phyloP scores from a whole-genome alignment of 2,888 invertebrate species.

The Chymomyza caudatula region DNA sequence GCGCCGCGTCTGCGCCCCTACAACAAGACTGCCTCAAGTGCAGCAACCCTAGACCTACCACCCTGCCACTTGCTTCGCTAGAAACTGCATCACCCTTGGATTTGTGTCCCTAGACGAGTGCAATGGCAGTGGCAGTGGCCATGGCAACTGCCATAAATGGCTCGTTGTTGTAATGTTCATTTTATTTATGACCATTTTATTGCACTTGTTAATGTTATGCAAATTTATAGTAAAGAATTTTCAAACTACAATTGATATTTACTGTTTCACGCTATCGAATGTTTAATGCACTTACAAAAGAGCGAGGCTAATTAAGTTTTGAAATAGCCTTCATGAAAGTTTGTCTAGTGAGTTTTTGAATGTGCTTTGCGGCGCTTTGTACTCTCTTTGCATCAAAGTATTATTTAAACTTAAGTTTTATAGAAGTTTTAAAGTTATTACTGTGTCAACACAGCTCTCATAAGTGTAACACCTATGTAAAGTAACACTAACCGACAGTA shows the following conservation, averaged over 20 bases:
- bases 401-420: no score
- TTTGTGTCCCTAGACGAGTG: constrained; percentile 46
- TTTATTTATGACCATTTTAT: constrained; percentile 68
- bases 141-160: constrained; percentile 72
- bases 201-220: constrained; percentile 53
- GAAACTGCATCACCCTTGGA: not conserved
- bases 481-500: no score
- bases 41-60: not conserved
- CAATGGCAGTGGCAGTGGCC: constrained; percentile 63
- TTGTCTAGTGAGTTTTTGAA: no score
- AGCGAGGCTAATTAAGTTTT: no score
- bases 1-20: constrained; percentile 34
- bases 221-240: constrained; percentile 32
- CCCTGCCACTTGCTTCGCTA: not conserved
- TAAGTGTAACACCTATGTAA: no score
- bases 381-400: no score
- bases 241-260: not conserved
- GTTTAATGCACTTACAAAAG: not conserved
- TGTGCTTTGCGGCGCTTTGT: no score
- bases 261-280: not conserved
- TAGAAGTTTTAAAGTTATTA: no score
- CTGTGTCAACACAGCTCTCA: no score
- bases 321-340: no score
- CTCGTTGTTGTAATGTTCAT: constrained; percentile 43
- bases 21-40: constrained; percentile 5